Percentiles rank a stretch among this genome's conserved stretches.
Evolutionary conservation across 2,888 invertebrate genomes (phyloP).

Genomic region (Latrodectus hesperus): DNA sequence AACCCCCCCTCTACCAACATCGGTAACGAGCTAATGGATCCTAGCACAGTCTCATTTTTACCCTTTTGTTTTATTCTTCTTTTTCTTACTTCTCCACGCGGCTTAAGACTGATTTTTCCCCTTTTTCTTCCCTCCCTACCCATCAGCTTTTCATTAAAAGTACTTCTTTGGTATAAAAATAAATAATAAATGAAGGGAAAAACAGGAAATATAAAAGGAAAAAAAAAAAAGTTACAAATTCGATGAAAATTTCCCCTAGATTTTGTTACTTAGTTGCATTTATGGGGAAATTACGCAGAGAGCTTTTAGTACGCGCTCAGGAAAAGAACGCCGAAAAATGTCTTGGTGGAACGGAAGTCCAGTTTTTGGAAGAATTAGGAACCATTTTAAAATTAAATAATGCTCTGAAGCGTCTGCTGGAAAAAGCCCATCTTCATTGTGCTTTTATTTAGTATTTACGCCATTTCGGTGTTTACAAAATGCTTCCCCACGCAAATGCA

Average conservation of each 20-base stretch:
- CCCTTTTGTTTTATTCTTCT: slow-evolving; percentile 44
- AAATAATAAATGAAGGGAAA: slow-evolving; percentile 50
- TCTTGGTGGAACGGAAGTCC: background rate
- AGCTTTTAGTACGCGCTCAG: slow-evolving; percentile 37
- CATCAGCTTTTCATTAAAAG: slow-evolving; percentile 62
- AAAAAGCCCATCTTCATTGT: too few relatives aligned
- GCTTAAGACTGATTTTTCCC: slow-evolving; percentile 37
- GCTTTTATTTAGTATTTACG: too few relatives aligned
- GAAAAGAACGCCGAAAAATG: slow-evolving; percentile 29
- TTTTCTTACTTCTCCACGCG: slow-evolving; percentile 15
- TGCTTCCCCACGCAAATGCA: too few relatives aligned
- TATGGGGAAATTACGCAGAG: slow-evolving; percentile 47
- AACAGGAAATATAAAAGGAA: background rate
- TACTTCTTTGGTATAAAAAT: slow-evolving; percentile 44
- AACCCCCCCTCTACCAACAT: slow-evolving; percentile 18
- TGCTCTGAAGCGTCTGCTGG: too few relatives aligned
- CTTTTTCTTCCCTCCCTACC: background rate
- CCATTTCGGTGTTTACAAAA: too few relatives aligned
- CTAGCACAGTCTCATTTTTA: slow-evolving; percentile 52
- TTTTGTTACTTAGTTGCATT: slow-evolving; percentile 57
- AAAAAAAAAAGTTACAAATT: slow-evolving; percentile 1
- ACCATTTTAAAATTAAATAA: slow-evolving; percentile 38
- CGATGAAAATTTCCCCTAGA: slow-evolving; percentile 32
- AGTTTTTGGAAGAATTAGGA: slow-evolving; percentile 52
- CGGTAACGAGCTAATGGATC: slow-evolving; percentile 67